These are phyloP conservation scores for Parascotia fuliginaria DNA, from an alignment of 2,888 invertebrate genomes.

Conservation along the genomic window DNA sequence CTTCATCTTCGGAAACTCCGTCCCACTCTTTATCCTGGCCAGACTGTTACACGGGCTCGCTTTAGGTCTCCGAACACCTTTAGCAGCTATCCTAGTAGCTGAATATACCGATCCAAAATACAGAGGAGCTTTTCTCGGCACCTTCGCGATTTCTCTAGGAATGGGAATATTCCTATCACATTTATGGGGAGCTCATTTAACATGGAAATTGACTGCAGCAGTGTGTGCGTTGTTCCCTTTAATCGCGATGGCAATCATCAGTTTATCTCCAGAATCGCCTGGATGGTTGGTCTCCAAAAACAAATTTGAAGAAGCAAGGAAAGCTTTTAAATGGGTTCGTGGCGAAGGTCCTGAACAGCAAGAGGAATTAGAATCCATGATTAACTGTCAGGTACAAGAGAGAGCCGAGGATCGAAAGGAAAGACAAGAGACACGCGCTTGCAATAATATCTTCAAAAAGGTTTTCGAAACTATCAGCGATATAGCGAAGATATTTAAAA, in stretches of 20 bases:
- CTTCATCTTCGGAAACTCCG: constrained; percentile 73
- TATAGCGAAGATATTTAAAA: constrained; percentile 72
- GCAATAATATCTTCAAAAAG: constrained; percentile 58
- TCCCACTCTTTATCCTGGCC: constrained; percentile 71
- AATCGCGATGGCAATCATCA: constrained; percentile 75
- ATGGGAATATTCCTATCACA: constrained; percentile 88
- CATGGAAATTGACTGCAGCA: constrained; percentile 86
- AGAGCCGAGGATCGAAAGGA: constrained; percentile 54
- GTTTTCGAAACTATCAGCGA: constrained; percentile 59
- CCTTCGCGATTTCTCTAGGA: constrained; percentile 87
- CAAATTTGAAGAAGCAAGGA: constrained; percentile 83
- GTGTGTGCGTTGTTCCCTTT: constrained; percentile 82
- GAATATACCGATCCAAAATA: constrained; percentile 87
- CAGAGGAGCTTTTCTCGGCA: constrained; percentile 87
- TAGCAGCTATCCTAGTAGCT: constrained; percentile 84
- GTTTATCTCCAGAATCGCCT: constrained; percentile 87
- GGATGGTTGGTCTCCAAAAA: constrained; percentile 88
- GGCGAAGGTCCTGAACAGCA: constrained; percentile 77
- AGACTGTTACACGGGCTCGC: constrained; percentile 80
- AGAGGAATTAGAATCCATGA: constrained; percentile 77
- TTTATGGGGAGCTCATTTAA: constrained; percentile 86
- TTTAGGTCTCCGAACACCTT: constrained; percentile 83
- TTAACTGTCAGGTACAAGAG: constrained; percentile 67
- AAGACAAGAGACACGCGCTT: constrained; percentile 46
- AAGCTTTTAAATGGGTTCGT: constrained; percentile 86